Conservation (phyloP, 2,888 invertebrate genomes). For the Hemicrepidius hirtus region DNA sequence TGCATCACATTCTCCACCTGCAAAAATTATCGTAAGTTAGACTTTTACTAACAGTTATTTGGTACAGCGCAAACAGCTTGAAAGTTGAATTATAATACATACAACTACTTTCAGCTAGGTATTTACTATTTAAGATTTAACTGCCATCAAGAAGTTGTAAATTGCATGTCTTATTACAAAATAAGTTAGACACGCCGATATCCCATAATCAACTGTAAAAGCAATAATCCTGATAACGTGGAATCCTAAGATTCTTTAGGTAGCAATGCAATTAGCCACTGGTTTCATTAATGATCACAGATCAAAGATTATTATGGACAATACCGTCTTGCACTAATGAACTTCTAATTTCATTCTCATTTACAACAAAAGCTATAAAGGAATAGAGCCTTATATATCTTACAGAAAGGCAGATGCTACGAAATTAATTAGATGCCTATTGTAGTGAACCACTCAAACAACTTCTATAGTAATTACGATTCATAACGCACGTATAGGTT, state of each 20-base stretch:
- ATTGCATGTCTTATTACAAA: neutral
- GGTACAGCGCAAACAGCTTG: no score
- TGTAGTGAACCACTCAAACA: no score
- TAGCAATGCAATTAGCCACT: conserved; percentile 19
- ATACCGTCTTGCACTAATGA: neutral
- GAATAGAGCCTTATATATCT: no score
- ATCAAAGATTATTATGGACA: conserved; percentile 27
- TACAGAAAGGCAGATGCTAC: no score
- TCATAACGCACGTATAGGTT: no score
- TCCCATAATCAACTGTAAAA: neutral
- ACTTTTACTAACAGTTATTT: neutral
- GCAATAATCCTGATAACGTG: neutral
- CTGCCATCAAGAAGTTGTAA: no score
- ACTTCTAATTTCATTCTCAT: neutral
- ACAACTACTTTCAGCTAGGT: no score
- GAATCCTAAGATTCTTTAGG: neutral
- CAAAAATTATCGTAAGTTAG: conserved; percentile 22
- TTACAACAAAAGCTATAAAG: neutral
- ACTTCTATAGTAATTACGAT: no score
- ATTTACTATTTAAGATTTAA: no score
- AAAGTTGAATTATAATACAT: no score
- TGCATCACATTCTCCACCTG: conserved; percentile 76
- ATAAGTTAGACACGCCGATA: neutral
- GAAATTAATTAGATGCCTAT: no score
- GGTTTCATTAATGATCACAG: conserved; percentile 33